A percentile compares a stretch with the other conserved stretches of the same genome.
Conservation (phyloP, 1,140 invertebrate species). For the Anastatus disparis region DNA sequence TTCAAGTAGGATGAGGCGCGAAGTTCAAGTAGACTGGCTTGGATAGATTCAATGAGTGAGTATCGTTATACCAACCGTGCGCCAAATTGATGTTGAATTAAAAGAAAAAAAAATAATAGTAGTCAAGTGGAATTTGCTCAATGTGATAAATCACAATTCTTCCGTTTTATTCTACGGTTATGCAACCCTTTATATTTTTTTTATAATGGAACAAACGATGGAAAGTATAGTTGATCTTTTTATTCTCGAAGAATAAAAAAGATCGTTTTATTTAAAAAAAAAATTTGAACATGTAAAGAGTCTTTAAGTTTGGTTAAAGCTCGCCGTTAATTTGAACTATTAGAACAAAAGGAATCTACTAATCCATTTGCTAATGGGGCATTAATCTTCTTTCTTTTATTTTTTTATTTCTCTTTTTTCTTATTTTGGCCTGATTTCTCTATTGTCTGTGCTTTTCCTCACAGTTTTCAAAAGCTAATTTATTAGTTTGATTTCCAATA, state of each 20-base stretch:
- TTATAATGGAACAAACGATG: no score
- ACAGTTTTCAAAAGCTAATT: no score
- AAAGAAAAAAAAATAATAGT: background rate
- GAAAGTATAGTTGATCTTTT: background rate
- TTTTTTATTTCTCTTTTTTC: background rate
- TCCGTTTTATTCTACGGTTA: no score
- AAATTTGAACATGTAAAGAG: background rate
- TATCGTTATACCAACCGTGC: constrained; percentile 28
- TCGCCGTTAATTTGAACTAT: constrained; percentile 19
- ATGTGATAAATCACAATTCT: constrained; percentile 34
- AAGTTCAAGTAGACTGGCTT: constrained; percentile 32
- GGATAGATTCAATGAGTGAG: no score
- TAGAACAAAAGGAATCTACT: constrained; percentile 14
- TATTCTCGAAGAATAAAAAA: background rate
- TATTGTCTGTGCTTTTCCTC: background rate
- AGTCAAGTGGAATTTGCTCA: constrained; percentile 11
- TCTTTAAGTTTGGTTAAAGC: constrained; percentile 9
- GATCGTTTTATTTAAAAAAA: constrained; percentile 24
- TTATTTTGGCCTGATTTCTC: background rate
- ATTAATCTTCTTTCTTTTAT: constrained; percentile 24
- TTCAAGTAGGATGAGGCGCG: background rate
- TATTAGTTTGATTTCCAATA: no score
- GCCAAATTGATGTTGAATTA: constrained; percentile 35
- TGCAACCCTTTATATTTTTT: no score
- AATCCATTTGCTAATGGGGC: constrained; percentile 36